Conservation (phyloP, 2,888 invertebrate genomes). For the Diogma glabrata region DNA sequence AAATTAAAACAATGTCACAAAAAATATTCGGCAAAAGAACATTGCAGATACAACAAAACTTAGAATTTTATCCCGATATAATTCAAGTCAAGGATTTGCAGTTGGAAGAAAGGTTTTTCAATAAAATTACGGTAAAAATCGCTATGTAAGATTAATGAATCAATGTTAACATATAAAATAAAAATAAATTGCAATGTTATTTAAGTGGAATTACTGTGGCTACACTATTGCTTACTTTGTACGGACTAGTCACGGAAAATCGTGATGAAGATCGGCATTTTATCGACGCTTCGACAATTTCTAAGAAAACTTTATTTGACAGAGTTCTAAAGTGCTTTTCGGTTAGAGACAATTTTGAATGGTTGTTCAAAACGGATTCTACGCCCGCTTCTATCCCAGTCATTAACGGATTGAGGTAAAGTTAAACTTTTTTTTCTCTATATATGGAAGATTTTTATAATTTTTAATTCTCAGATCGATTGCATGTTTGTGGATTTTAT, state of each 20-base stretch:
- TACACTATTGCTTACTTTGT: too few relatives aligned
- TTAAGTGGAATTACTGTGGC: too few relatives aligned
- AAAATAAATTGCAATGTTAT: not conserved
- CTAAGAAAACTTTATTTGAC: conserved; percentile 12
- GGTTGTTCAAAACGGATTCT: conserved; percentile 7
- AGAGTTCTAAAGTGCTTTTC: conserved; percentile 32
- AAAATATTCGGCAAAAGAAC: conserved; percentile 27
- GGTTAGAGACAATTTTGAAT: conserved; percentile 25
- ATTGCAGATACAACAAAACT: conserved; percentile 31
- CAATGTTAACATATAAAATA: not conserved
- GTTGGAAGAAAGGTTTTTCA: conserved; percentile 28
- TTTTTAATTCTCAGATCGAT: conserved; percentile 24
- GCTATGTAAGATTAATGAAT: not conserved
- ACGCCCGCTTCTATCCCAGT: conserved; percentile 28
- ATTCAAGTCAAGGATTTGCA: conserved; percentile 33
- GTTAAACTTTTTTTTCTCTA: not conserved
- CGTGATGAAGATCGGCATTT: too few relatives aligned
- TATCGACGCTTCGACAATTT: too few relatives aligned
- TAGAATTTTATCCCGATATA: conserved; percentile 32
- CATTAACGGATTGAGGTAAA: conserved; percentile 30
- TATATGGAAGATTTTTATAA: not conserved
- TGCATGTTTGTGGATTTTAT: conserved; percentile 34
- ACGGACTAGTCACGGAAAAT: too few relatives aligned
- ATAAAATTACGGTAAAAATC: conserved; percentile 24
- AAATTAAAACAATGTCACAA: conserved; percentile 31